Conservation (phyloP, 2,888 invertebrate species). For the Tholera decimalis region DNA sequence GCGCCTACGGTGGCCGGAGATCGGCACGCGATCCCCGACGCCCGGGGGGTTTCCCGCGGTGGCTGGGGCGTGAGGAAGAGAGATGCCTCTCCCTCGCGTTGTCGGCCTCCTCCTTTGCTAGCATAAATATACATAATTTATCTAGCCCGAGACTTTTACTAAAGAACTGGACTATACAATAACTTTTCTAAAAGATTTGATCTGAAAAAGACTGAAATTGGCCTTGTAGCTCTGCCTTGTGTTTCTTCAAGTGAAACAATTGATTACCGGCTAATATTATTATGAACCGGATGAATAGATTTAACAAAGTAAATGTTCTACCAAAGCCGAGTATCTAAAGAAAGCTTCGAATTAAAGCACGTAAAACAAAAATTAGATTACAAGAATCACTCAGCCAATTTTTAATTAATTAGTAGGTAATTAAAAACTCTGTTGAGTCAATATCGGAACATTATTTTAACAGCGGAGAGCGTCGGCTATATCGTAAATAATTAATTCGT, state of each 20-base stretch:
- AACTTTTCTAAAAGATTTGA: too few species aligned
- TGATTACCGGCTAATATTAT: background rate
- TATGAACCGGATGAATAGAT: background rate
- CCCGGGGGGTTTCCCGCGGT: too few species aligned
- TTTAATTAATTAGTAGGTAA: slow-evolving; percentile 36
- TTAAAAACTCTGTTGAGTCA: slow-evolving; percentile 41
- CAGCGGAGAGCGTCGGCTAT: background rate
- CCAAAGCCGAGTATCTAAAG: background rate
- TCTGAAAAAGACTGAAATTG: background rate
- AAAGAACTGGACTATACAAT: too few species aligned
- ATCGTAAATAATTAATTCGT: slow-evolving; percentile 34
- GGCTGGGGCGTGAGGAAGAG: too few species aligned
- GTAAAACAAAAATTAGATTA: slow-evolving; percentile 17
- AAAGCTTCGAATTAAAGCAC: slow-evolving; percentile 16
- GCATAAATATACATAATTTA: too few species aligned
- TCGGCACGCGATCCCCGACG: too few species aligned
- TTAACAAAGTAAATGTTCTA: background rate
- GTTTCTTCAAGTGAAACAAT: too few species aligned
- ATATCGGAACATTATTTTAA: slow-evolving; percentile 17
- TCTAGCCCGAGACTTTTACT: too few species aligned
- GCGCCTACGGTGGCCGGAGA: too few species aligned
- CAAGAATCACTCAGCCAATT: slow-evolving; percentile 31
- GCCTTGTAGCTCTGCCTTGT: too few species aligned
- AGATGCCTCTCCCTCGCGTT: too few species aligned
- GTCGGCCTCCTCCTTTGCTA: too few species aligned